A percentile compares a stretch with the other conserved stretches of the same genome.
These are phyloP conservation scores for Falcunculus frontatus DNA, from an alignment of 2,113 vertebrate species.

Conservation along the genomic window DNA sequence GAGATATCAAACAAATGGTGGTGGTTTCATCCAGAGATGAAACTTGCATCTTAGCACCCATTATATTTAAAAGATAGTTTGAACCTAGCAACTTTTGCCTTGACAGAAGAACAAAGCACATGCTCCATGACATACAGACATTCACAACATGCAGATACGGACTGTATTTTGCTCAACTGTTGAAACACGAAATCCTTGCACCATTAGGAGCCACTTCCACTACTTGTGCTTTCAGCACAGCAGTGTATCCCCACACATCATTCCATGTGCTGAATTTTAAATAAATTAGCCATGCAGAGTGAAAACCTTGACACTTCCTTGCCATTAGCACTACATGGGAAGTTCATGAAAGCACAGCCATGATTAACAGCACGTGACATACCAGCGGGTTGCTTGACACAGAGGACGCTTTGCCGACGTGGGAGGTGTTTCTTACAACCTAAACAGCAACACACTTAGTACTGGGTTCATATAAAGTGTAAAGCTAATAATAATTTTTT, in stretches of 20 bases:
- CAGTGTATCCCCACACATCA: background rate
- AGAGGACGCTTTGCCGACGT: slow-evolving; percentile 73
- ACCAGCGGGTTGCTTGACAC: slow-evolving; percentile 79
- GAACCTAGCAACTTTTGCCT: background rate
- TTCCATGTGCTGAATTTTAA: background rate
- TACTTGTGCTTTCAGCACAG: background rate
- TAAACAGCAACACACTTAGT: slow-evolving; percentile 64
- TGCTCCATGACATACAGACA: background rate
- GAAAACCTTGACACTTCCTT: background rate
- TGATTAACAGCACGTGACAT: slow-evolving; percentile 43
- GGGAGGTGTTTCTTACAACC: slow-evolving; percentile 84
- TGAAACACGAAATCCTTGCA: background rate
- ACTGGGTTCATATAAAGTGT: background rate
- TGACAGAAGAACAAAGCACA: background rate
- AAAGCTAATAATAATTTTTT: background rate
- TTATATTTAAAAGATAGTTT: background rate
- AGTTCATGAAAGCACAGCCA: background rate
- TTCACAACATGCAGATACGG: background rate
- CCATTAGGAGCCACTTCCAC: background rate
- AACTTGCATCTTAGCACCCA: background rate
- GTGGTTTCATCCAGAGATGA: background rate
- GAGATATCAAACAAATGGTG: background rate
- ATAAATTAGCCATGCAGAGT: background rate
- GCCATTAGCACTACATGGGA: background rate
- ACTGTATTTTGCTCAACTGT: background rate